Base-by-base conservation (phyloP, 1,140 invertebrate species). In the Tetranychus cinnabarinus region DNA sequence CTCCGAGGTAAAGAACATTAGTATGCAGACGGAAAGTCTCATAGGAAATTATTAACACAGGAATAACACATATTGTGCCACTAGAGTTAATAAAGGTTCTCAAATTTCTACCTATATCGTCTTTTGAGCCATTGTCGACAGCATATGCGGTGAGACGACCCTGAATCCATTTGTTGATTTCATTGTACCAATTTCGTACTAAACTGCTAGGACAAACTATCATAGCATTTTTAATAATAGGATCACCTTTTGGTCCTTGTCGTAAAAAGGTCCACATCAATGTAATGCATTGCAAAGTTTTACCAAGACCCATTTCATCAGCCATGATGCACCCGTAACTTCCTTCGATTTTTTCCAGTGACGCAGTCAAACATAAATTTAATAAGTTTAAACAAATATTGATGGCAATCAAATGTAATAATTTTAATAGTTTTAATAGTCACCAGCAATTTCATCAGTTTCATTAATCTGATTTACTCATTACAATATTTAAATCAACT, bases 351-450 rank as follows among this genome's bases (percentile, higher is more conserved):
- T 87, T 78, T 75, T 15, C 95, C 96, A 42, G 87, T 96, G 1
- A 97, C 91, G 78, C 95, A 98, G 71, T 99, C 91, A 71, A 96
- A 99, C 91, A 99, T 97, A 72, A 99, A 99, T 70, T 93, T 92
- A 0, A 99, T 79, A n/a, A n/a, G n/a, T n/a, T n/a, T n/a, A n/a
- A n/a, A n/a, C n/a, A n/a, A n/a, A n/a, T n/a, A n/a, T n/a, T n/a
- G n/a, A n/a, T n/a, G n/a, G n/a, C n/a, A n/a, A n/a, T n/a, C n/a
- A n/a, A n/a, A n/a, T n/a, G n/a, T n/a, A n/a, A n/a, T n/a, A n/a
- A n/a, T n/a, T n/a, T n/a, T n/a, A n/a, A n/a, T n/a, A n/a, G n/a
- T n/a, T n/a, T n/a, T n/a, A n/a, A n/a, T n/a, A n/a, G n/a, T n/a
- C n/a, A n/a, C n/a, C n/a, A n/a, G n/a, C n/a, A n/a, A n/a, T n/a